Base-by-base conservation (phyloP, 2,113 vertebrate genomes). In the Bufo bufo region DNA sequence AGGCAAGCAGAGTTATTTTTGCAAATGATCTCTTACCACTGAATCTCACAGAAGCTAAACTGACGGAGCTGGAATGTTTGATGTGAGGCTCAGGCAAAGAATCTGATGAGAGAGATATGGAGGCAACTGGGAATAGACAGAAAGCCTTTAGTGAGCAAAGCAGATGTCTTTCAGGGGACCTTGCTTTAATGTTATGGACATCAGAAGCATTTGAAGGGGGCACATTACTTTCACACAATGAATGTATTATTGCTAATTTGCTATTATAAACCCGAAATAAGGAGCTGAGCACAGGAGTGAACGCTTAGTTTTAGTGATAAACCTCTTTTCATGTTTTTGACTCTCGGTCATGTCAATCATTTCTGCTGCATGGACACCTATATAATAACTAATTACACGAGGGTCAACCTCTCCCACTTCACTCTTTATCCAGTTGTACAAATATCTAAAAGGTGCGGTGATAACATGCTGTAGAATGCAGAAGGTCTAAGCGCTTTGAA, bases 151-250 rank as follows among this genome's bases (percentile, higher is more conserved):
- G 80, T 75, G 69, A 52, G 52, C 45, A 16, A 77, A 71, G 87
- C 79, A 61, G 66, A 82, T 84, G 87, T 69, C 87, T 88, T 88
- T 88, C 87, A 88, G 71, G 77, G 71, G 87, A 74, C 87, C 87
- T 88, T 88, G 87, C 87, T 88, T 88, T 88, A 88, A 88, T 88
- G 80, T 43, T 65, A 77, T 66, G 87, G 69, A 84, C 87, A 84
- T 88, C 87, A 88, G 80, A 83, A 65, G 61, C 66, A 83, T 65
- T 74, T 50, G 72, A 75, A 75, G 50, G 71, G 78, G 71, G 75
- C 13, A 50, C 23, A 84, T 83, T 82, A 75, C 80, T 61, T 77
- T 88, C 20, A 84, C 77, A 47, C 58, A 88, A 84, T 63, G 66
- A 88, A 77, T 84, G 54, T 88, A 75, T 83, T 83, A 88, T 77